phyloP scores from a whole-genome alignment of 1,140 invertebrate genomes.

The Linepithema humile region DNA sequence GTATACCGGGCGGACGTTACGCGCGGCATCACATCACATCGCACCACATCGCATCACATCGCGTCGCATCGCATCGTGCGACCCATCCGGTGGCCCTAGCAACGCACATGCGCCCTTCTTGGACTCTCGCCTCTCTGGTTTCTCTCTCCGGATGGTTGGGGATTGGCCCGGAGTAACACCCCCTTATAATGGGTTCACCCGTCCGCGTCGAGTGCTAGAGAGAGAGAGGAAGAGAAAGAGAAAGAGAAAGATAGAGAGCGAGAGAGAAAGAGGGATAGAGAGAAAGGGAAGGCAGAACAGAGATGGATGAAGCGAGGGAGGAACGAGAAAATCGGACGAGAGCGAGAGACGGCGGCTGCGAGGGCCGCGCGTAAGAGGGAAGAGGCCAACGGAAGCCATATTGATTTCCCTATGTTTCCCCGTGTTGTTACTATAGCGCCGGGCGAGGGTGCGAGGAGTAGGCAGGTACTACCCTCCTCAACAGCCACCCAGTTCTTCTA shows the following conservation, averaged over 20 bases:
- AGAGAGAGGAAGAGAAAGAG: conserved; percentile 53
- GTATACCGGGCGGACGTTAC: conserved; percentile 74
- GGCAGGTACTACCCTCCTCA: conserved; percentile 73
- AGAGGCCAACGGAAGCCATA: conserved; percentile 84
- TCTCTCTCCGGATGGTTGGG: conserved; percentile 81
- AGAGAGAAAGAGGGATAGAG: conserved; percentile 22
- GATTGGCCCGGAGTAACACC: conserved; percentile 85
- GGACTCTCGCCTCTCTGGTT: conserved; percentile 72
- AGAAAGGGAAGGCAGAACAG: conserved; percentile 58
- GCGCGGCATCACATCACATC: conserved; percentile 44
- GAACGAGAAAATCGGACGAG: conserved; percentile 49
- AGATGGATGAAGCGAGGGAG: conserved; percentile 59
- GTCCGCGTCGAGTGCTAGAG: conserved; percentile 78
- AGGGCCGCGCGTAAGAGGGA: conserved; percentile 72
- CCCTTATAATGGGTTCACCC: conserved; percentile 85
- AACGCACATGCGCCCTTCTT: conserved; percentile 84
- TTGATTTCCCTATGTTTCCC: conserved; percentile 85
- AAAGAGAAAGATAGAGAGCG: conserved; percentile 31
- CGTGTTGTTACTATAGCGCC: conserved; percentile 84
- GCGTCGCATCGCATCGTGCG: conserved; percentile 58
- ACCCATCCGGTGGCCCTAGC: conserved; percentile 83
- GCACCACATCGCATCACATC: background rate
- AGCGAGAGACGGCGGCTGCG: conserved; percentile 58
- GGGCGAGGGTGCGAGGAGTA: conserved; percentile 80
- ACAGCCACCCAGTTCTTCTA: conserved; percentile 67